Conservation (phyloP, 2,888 invertebrate species). For the Lasioglossum marginatum region DNA sequence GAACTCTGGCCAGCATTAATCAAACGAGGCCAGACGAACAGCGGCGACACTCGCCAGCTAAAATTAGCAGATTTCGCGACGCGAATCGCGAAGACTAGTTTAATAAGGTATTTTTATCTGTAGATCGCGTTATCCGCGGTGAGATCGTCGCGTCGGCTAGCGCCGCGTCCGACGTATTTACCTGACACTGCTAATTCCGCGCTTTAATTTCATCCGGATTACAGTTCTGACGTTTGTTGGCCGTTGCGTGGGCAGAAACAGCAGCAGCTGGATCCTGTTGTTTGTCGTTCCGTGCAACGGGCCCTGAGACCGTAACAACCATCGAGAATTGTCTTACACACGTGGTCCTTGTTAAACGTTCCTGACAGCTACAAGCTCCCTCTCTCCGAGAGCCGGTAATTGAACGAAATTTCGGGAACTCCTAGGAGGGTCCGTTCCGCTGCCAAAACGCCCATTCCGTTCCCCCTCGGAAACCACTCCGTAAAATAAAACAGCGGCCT, state of each 20-base stretch:
- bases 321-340: slow-evolving; percentile 60
- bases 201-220: slow-evolving; percentile 79
- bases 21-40: not conserved
- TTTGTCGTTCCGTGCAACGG: slow-evolving; percentile 67
- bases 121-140: slow-evolving; percentile 5
- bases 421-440: not conserved
- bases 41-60: not conserved
- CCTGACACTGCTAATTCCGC: slow-evolving; percentile 41
- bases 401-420: slow-evolving; percentile 46
- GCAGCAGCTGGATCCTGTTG: slow-evolving; percentile 68
- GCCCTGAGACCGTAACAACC: slow-evolving; percentile 47
- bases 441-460: slow-evolving; percentile 22
- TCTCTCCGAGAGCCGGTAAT: slow-evolving; percentile 38
- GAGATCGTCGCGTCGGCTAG: slow-evolving; percentile 7
- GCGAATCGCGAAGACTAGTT: not conserved
- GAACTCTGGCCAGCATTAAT: not conserved
- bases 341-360: slow-evolving; percentile 57
- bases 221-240: slow-evolving; percentile 64
- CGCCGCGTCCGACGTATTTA: slow-evolving; percentile 32
- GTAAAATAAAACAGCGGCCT: not conserved
- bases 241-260: slow-evolving; percentile 50
- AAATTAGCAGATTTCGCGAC: not conserved
- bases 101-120: slow-evolving; percentile 22
- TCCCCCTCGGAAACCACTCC: not conserved
- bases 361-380: slow-evolving; percentile 46